Conservation (phyloP, 1,140 invertebrate genomes). For the Zaprionus nigranus region DNA sequence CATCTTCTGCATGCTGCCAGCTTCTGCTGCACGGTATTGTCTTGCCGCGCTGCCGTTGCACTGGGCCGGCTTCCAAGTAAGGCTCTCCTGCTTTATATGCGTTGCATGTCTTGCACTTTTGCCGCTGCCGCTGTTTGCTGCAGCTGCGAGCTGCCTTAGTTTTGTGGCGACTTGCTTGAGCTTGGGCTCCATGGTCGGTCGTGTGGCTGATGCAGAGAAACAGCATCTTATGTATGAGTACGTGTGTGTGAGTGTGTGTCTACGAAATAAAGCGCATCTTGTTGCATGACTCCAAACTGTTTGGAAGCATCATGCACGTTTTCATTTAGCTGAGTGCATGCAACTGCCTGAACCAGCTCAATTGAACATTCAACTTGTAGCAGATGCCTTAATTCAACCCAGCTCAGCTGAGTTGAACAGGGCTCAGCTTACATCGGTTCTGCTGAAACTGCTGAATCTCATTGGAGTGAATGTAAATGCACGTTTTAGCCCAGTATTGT, state of each 20-base stretch:
- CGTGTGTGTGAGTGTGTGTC: constrained; percentile 30
- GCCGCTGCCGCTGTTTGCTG: constrained; percentile 26
- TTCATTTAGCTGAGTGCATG: constrained; percentile 82
- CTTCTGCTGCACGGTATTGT: constrained; percentile 59
- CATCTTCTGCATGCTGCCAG: constrained; percentile 24
- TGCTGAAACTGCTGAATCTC: neutral
- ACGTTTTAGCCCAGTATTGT: neutral
- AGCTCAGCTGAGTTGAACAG: neutral
- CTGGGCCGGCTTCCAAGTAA: constrained; percentile 11
- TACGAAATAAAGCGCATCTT: constrained; percentile 72
- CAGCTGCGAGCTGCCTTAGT: constrained; percentile 63
- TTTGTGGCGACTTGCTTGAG: constrained; percentile 62
- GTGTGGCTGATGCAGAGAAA: constrained; percentile 10
- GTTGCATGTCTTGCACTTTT: constrained; percentile 61
- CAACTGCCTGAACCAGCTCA: constrained; percentile 49
- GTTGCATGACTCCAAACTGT: constrained; percentile 72
- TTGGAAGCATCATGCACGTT: constrained; percentile 78
- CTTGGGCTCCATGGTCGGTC: constrained; percentile 19
- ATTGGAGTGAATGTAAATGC: neutral
- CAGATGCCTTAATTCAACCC: constrained; percentile 38
- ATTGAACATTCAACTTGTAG: constrained; percentile 8
- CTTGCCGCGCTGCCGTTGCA: constrained; percentile 47
- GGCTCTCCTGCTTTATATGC: constrained; percentile 69
- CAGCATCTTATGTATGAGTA: constrained; percentile 36
- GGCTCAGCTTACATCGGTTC: constrained; percentile 19